Conservation (phyloP, 2,797 vertebrate species). For the Ambastaia sidthimunki region DNA sequence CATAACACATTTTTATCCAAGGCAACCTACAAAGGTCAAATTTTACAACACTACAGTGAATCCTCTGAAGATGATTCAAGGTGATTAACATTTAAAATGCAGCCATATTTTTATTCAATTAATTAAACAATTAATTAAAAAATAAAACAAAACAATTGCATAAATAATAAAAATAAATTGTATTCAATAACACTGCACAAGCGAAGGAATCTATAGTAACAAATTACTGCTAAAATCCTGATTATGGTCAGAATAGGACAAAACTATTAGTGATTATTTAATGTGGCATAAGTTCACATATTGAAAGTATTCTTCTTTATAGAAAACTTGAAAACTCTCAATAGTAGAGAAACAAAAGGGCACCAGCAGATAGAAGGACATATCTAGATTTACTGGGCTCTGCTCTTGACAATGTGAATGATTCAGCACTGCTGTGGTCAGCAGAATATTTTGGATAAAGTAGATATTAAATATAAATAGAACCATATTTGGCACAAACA, state of each 20-base stretch:
- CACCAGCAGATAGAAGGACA: not conserved
- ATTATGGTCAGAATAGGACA: not conserved
- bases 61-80: too few relatives aligned
- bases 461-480: constrained; percentile 77
- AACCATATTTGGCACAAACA: constrained; percentile 75
- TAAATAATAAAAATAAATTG: too few relatives aligned
- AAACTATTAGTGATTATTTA: not conserved
- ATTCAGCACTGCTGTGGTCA: constrained; percentile 61
- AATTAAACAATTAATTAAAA: too few relatives aligned
- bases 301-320: constrained; percentile 1
- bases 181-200: too few relatives aligned
- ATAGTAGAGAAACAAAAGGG: constrained; percentile 5
- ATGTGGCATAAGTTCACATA: constrained; percentile 1
- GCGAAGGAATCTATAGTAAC: too few relatives aligned
- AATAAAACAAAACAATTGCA: too few relatives aligned
- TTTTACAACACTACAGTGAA: too few relatives aligned
- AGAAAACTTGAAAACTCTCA: not conserved
- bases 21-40: too few relatives aligned
- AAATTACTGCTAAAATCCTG: too few relatives aligned
- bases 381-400: not conserved
- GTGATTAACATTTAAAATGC: too few relatives aligned
- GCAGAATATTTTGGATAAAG: constrained; percentile 70
- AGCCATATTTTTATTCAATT: too few relatives aligned
- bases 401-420: constrained; percentile 28
- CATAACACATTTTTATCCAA: too few relatives aligned